Conservation (phyloP, 1,140 invertebrate genomes). For the Scaptomyza hsui region DNA sequence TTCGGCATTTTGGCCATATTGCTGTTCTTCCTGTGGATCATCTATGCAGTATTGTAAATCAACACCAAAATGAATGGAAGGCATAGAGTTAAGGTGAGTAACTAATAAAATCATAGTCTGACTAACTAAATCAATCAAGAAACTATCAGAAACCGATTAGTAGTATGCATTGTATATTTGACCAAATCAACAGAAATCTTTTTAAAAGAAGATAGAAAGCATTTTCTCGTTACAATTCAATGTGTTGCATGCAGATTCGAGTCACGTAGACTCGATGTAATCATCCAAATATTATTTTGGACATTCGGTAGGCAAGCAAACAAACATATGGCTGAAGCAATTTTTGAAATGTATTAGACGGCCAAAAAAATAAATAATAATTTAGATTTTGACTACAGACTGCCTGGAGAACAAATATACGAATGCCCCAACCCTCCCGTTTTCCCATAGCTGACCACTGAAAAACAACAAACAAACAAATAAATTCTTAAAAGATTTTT, state of each 20-base stretch:
- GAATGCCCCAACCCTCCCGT: background rate
- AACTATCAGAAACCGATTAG: no score
- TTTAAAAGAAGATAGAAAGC: background rate
- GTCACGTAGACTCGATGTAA: constrained; percentile 24
- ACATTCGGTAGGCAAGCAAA: constrained; percentile 20
- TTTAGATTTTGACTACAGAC: constrained; percentile 21
- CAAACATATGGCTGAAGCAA: constrained; percentile 30
- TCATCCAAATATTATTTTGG: constrained; percentile 32
- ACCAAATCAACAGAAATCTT: no score
- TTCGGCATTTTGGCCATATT: constrained; percentile 77
- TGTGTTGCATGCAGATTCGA: background rate
- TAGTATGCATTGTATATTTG: no score
- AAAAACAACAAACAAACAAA: constrained; percentile 18
- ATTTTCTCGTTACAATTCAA: background rate
- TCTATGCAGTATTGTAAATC: constrained; percentile 79
- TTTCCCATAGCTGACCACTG: background rate
- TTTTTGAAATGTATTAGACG: constrained; percentile 20
- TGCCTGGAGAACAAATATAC: constrained; percentile 30
- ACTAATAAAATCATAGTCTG: background rate
- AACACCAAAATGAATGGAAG: constrained; percentile 6
- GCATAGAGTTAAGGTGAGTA: constrained; percentile 45
- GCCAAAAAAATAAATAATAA: constrained; percentile 39
- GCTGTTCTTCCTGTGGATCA: constrained; percentile 66
- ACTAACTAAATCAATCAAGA: no score
- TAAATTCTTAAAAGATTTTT: constrained; percentile 34